These are phyloP conservation scores for Podargus strigoides DNA, from an alignment of 2,797 vertebrate genomes.

Conservation along the genomic window DNA sequence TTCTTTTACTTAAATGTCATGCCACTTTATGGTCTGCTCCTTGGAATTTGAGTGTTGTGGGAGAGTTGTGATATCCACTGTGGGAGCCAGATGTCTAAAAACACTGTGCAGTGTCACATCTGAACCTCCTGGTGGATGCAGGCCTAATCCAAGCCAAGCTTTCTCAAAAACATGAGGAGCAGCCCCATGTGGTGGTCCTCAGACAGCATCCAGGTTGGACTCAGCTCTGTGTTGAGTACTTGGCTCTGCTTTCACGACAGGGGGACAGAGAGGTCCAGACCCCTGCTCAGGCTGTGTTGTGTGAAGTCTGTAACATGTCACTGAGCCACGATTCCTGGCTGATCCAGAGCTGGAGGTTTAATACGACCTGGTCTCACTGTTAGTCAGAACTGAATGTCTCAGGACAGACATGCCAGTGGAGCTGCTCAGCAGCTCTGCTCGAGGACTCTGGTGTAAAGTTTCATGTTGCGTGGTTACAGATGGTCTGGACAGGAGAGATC, in stretches of 20 bases:
- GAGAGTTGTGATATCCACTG: neutral
- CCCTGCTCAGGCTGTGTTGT: neutral
- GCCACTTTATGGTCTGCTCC: neutral
- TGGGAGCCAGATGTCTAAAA: neutral
- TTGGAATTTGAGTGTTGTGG: neutral
- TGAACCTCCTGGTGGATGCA: neutral
- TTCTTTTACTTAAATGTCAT: neutral
- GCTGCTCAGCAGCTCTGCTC: neutral
- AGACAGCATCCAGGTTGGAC: neutral
- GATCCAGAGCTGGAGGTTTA: neutral
- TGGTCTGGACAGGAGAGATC: neutral
- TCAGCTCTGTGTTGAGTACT: neutral
- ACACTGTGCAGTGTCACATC: neutral
- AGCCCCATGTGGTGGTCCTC: neutral
- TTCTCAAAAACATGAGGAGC: neutral
- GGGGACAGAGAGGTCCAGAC: neutral
- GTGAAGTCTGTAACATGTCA: neutral
- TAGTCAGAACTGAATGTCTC: neutral
- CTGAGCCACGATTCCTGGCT: neutral
- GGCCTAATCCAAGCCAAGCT: neutral
- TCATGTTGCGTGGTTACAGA: neutral
- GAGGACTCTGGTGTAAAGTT: neutral
- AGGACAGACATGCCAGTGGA: neutral
- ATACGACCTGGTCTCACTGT: fast-evolving
- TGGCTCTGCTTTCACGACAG: neutral